phyloP scores from a whole-genome alignment of 2,888 invertebrate genomes.

The Scaptomyza cyrtandrae region DNA sequence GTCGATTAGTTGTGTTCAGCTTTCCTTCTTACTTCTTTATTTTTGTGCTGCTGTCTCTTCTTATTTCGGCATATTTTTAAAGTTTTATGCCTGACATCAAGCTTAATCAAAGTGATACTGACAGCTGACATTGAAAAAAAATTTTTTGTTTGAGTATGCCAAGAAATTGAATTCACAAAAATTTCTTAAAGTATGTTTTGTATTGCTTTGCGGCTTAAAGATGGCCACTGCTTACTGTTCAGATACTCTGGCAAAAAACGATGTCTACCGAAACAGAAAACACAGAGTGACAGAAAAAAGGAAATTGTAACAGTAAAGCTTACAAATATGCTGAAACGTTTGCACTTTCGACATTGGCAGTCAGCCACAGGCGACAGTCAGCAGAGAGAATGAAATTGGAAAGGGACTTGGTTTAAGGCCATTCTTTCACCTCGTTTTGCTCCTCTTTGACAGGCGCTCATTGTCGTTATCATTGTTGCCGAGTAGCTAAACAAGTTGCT shows the following conservation, averaged over 20 bases:
- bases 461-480: conserved; percentile 56
- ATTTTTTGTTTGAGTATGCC: conserved; percentile 5
- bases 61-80: neutral
- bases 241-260: conserved; percentile 8
- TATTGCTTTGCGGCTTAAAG: conserved; percentile 15
- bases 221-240: conserved; percentile 10
- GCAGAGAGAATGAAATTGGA: conserved; percentile 32
- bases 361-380: conserved; percentile 25
- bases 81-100: conserved; percentile 11
- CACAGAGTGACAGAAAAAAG: neutral
- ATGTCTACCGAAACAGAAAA: conserved; percentile 5
- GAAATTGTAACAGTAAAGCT: conserved; percentile 7
- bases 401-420: conserved; percentile 48
- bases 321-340: conserved; percentile 55
- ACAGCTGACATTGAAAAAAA: conserved; percentile 27
- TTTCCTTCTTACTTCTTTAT: neutral
- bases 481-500: conserved; percentile 15
- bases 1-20: no score
- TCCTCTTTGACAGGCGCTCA: conserved; percentile 31
- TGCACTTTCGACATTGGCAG: conserved; percentile 36
- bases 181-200: conserved; percentile 8
- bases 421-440: neutral
- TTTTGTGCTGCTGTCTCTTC: neutral
- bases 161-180: conserved; percentile 1
- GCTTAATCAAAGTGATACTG: conserved; percentile 24